Percentiles rank a stretch among this genome's conserved stretches.
Conservation (phyloP, 2,113 vertebrate species). For the Oreochromis spilurus region DNA sequence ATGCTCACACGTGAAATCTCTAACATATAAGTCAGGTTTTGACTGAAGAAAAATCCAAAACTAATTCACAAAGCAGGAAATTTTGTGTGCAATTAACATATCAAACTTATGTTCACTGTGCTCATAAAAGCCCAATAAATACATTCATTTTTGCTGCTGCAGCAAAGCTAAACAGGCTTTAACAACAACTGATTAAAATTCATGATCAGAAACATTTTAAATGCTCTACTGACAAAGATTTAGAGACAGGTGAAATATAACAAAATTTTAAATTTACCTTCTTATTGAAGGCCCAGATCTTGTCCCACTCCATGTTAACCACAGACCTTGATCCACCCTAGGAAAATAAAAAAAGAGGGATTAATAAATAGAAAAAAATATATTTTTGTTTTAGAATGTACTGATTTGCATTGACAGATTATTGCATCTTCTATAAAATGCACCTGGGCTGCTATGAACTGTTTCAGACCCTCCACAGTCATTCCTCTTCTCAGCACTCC, state of each 20-base stretch:
- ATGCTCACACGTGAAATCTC: background rate
- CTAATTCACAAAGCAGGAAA: background rate
- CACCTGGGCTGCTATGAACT: constrained; percentile 98
- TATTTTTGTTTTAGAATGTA: background rate
- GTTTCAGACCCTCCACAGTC: constrained; percentile 96
- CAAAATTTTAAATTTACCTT: constrained; percentile 78
- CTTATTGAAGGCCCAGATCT: constrained; percentile 99
- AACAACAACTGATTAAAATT: background rate
- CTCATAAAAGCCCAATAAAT: background rate
- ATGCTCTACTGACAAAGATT: background rate
- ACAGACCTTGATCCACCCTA: constrained; percentile 96
- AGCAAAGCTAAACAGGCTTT: background rate
- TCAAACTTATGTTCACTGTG: background rate
- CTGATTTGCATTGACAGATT: background rate
- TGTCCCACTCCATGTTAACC: constrained; percentile 99
- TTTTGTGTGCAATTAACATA: background rate
- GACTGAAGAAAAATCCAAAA: background rate
- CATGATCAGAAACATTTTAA: background rate
- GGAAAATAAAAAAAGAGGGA: background rate
- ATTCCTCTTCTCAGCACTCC: constrained; percentile 95
- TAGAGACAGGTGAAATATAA: background rate
- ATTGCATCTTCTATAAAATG: background rate
- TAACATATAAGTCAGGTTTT: background rate
- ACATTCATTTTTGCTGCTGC: background rate
- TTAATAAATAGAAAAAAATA: fast-evolving